Conservation (phyloP, 2,797 vertebrate species). For the Poeciliopsis turneri region DNA sequence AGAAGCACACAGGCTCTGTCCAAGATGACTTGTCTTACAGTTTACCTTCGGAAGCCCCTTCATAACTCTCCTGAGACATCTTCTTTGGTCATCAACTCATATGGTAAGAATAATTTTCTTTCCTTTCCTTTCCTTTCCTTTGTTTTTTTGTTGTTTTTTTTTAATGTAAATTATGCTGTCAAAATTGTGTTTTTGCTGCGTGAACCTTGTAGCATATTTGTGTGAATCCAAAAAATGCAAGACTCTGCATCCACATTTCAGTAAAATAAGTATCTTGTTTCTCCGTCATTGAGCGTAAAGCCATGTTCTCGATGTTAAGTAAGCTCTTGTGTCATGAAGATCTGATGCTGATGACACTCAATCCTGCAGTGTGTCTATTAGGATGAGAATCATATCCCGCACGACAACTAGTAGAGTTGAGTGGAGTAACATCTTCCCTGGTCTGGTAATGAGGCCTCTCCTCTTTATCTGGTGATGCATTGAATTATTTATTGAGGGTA, state of each 20-base stretch:
- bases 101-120: conserved; percentile 58
- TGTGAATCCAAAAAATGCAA: not conserved
- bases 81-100: conserved; percentile 66
- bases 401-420: conserved; percentile 50
- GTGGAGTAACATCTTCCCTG: conserved; percentile 57
- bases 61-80: conserved; percentile 33
- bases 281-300: conserved; percentile 13
- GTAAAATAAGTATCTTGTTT: not conserved
- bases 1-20: conserved; percentile 28
- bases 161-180: not conserved
- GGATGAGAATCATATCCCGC: conserved; percentile 34
- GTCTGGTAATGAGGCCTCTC: conserved; percentile 60
- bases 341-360: conserved; percentile 22
- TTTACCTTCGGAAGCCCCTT: conserved; percentile 47
- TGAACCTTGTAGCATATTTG: not conserved
- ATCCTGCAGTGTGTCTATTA: conserved; percentile 19
- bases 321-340: conserved; percentile 4
- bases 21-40: conserved; percentile 65
- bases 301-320: conserved; percentile 28
- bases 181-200: not conserved
- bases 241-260: not conserved
- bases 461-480: conserved; percentile 56
- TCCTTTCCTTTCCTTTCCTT: too few species aligned
- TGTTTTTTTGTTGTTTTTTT: not conserved
- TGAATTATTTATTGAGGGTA: conserved; percentile 72